Base-by-base conservation (phyloP, 2,888 invertebrate genomes). In the Malthinus seriepunctatus region DNA sequence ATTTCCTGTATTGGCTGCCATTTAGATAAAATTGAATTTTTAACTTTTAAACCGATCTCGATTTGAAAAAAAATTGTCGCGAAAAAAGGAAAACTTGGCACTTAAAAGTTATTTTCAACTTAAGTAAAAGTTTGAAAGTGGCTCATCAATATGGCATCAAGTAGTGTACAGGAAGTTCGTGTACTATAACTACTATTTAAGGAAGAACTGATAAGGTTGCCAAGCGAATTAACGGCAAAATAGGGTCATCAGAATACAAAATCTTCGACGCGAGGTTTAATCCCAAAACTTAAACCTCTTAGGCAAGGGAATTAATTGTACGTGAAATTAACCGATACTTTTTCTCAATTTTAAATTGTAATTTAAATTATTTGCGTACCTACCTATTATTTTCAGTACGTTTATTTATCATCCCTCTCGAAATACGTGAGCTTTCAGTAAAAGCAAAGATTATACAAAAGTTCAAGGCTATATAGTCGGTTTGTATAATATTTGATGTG, bases 121-220 rank as follows among this genome's bases (percentile, higher is more conserved):
- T 51, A 15, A 39, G 42, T 12, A 42, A 23, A 33, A 51, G 42
- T 51, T 44, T 42, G 51, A 34, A 44, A 51, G 44, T 23, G 44
- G 45, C 45, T 52, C 52, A 52, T 52, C 46, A 52, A 46, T 52
- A 46, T 37, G 46, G 32, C 52, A 52, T 52, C 52, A 52, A 35
- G 23, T 35, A 37, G 35, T 46, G 52, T 35, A 35, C 12, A 32
- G 34, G 12, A 46, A 46, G 35, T 45, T 35, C 32, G 32, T 14
- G 51, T 44, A 42, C 23, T 23, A 23, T 34, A 32, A n/a, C n/a
- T n/a, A n/a, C n/a, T n/a, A n/a, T n/a, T n/a, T n/a, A n/a, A n/a
- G 12, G 34, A 33, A 35, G 37, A 46, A 46, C 52, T 37, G 52
- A 52, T 52, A 52, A 45, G 39, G 31, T 42, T 42, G 51, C 51